Conservation (phyloP, 2,888 invertebrate genomes). For the Agrilus biguttatus region DNA sequence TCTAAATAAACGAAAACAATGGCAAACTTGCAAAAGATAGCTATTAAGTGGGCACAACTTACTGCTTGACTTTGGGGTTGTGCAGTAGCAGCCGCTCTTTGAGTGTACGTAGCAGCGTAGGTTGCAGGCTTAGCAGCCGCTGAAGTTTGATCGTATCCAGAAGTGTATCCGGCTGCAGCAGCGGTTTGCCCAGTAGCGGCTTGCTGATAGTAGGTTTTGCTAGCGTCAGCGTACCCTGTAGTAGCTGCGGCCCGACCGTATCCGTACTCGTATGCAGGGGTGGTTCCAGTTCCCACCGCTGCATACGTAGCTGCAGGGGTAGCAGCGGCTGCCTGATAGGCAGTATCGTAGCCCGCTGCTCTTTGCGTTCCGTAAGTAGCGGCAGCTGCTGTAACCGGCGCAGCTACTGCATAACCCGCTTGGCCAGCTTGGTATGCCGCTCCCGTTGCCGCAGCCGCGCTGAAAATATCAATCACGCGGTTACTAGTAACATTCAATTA, state of each 20-base stretch:
- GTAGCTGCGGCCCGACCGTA: slow-evolving; percentile 38
- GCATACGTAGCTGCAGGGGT: slow-evolving; percentile 52
- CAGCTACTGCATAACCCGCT: slow-evolving; percentile 71
- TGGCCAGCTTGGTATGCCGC: slow-evolving; percentile 74
- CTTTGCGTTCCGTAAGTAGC: slow-evolving; percentile 75
- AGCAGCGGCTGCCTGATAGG: slow-evolving; percentile 69
- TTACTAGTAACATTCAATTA: neutral
- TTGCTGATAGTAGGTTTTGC: slow-evolving; percentile 74
- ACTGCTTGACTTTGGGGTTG: slow-evolving; percentile 30
- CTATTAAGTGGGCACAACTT: slow-evolving; percentile 13
- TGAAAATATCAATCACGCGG: slow-evolving; percentile 20
- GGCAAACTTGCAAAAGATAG: neutral
- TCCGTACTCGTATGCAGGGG: slow-evolving; percentile 54
- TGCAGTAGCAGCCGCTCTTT: slow-evolving; percentile 30
- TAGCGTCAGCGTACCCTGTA: slow-evolving; percentile 58
- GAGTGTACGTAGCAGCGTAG: slow-evolving; percentile 57
- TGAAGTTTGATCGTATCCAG: slow-evolving; percentile 41
- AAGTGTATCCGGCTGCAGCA: slow-evolving; percentile 43
- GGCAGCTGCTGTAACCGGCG: slow-evolving; percentile 65
- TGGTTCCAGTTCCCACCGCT: slow-evolving; percentile 34
- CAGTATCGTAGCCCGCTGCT: slow-evolving; percentile 69
- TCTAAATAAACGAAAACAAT: slow-evolving; percentile 15
- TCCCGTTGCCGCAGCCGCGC: slow-evolving; percentile 55
- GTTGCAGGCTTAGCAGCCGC: slow-evolving; percentile 53
- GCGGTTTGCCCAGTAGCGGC: slow-evolving; percentile 56